These are phyloP conservation scores for Micromussa lordhowensis DNA, from an alignment of 92 coral and sea anemone genomes.

Conservation along the genomic window DNA sequence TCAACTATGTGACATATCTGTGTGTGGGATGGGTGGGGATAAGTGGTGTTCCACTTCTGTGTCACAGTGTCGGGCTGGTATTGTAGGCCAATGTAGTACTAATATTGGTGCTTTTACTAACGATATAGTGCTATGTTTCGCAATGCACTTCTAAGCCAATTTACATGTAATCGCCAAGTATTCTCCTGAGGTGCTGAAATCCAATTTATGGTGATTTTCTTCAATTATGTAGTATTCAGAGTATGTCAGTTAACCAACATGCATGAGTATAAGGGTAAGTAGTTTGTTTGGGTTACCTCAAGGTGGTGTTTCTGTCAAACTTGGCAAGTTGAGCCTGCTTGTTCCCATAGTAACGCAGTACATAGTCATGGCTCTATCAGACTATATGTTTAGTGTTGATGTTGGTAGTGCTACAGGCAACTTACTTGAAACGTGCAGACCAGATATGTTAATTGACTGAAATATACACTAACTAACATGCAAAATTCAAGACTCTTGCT, in stretches of 20 bases:
- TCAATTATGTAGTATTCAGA: neutral
- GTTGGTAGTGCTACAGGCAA: neutral
- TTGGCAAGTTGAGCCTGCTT: neutral
- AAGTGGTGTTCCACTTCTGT: constrained; percentile 86
- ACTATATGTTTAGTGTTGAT: neutral
- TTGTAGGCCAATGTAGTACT: constrained; percentile 39
- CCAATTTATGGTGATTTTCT: neutral
- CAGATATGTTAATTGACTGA: neutral
- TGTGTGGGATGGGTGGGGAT: constrained; percentile 96
- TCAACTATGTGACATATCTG: constrained; percentile 82
- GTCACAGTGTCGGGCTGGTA: constrained; percentile 80
- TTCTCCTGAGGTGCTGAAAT: neutral
- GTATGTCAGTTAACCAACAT: neutral
- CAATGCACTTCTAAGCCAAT: neutral
- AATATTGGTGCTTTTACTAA: neutral
- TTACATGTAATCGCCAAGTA: too few relatives aligned
- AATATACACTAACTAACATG: too few relatives aligned
- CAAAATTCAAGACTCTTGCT: neutral
- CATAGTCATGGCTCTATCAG: too few relatives aligned
- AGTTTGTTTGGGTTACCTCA: neutral
- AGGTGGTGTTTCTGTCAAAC: neutral
- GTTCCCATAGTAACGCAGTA: too few relatives aligned
- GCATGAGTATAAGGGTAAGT: neutral
- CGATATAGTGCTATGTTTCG: neutral
- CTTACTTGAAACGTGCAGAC: neutral